A percentile compares a stretch with the other conserved stretches of the same genome.
phyloP scores from a whole-genome alignment of 1,140 invertebrate genomes.

The Schmidtea mediterranea region DNA sequence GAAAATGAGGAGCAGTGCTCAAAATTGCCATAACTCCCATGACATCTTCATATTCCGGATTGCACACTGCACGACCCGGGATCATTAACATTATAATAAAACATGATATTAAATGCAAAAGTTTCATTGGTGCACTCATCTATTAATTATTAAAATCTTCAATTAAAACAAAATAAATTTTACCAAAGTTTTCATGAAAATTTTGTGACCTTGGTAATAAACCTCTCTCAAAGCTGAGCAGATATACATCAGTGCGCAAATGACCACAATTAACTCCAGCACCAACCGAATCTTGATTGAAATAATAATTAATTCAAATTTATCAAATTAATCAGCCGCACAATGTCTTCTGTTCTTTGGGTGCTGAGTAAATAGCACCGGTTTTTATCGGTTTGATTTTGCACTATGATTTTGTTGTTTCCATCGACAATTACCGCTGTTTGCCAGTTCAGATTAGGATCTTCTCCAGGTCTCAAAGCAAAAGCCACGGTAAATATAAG shows the following conservation, averaged over 20 bases:
- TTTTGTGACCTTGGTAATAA: conserved; percentile 19
- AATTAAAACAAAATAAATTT: conserved; percentile 5
- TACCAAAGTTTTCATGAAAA: conserved; percentile 23
- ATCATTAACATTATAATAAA: neutral
- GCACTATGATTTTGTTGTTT: conserved; percentile 10
- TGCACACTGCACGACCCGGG: neutral
- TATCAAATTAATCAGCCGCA: conserved; percentile 9
- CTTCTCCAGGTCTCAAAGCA: conserved; percentile 44
- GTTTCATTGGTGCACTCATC: neutral
- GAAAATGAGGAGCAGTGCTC: conserved; percentile 73
- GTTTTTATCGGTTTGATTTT: conserved; percentile 13
- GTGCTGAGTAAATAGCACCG: conserved; percentile 19
- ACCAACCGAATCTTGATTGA: conserved; percentile 16
- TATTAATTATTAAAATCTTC: neutral
- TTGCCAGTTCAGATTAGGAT: conserved; percentile 25
- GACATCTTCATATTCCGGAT: neutral
- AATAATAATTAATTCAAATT: conserved; percentile 4
- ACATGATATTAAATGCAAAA: neutral
- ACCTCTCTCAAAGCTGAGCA: conserved; percentile 22
- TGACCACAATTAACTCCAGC: conserved; percentile 17
- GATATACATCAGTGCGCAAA: conserved; percentile 18
- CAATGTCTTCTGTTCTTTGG: conserved; percentile 14
- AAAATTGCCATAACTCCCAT: conserved; percentile 72
- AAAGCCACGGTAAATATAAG: conserved; percentile 57
- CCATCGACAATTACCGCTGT: conserved; percentile 8